Percentiles rank a stretch among this genome's conserved stretches.
phyloP scores from a whole-genome alignment of 2,888 invertebrate species.

The Prostheceraeus crozeri region DNA sequence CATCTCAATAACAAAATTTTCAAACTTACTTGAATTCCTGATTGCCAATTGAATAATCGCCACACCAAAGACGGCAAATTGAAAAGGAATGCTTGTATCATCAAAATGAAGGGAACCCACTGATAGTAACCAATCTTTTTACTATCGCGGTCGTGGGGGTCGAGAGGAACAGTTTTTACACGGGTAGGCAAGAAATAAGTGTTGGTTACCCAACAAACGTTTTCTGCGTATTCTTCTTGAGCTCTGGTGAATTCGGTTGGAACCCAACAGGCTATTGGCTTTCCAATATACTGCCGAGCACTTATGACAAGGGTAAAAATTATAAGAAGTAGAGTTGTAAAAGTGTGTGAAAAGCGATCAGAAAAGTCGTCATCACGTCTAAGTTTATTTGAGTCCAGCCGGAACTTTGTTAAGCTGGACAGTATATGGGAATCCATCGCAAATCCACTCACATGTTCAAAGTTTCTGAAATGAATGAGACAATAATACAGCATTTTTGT shows the following conservation, averaged over 20 bases:
- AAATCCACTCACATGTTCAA: no score
- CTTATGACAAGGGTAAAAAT: constrained; percentile 85
- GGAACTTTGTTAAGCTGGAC: constrained; percentile 29
- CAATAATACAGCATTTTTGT: no score
- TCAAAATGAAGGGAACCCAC: constrained; percentile 58
- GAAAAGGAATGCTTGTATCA: constrained; percentile 58
- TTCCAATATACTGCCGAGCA: constrained; percentile 87
- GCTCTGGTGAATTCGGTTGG: constrained; percentile 60
- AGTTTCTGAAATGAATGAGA: no score
- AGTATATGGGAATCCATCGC: constrained; percentile 34
- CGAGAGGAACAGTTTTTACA: constrained; percentile 51
- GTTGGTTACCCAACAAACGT: constrained; percentile 60
- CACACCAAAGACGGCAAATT: constrained; percentile 59
- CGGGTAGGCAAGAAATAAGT: constrained; percentile 59
- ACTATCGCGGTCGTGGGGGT: constrained; percentile 48
- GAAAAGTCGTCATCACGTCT: constrained; percentile 56
- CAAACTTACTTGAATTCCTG: constrained; percentile 46
- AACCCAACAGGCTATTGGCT: constrained; percentile 80
- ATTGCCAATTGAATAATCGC: constrained; percentile 57
- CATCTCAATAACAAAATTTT: no score
- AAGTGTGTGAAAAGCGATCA: constrained; percentile 58
- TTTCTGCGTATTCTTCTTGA: constrained; percentile 60
- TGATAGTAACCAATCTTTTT: constrained; percentile 56
- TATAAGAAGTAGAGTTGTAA: constrained; percentile 67
- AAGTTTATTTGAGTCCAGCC: constrained; percentile 33